phyloP scores from a whole-genome alignment of 2,888 invertebrate genomes.

The Caenorhabditis becei region DNA sequence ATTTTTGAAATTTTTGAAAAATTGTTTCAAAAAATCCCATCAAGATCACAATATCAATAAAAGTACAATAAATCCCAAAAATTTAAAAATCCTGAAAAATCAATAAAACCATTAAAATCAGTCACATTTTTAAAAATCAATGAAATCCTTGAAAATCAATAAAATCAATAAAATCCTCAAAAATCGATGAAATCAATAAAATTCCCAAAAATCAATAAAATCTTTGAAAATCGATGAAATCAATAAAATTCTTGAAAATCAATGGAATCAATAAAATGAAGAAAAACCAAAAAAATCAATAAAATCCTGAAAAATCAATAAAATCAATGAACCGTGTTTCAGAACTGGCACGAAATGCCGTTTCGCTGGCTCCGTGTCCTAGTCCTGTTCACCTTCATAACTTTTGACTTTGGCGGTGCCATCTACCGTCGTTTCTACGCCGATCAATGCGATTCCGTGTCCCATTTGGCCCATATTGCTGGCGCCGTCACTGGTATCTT shows the following conservation, averaged over 20 bases:
- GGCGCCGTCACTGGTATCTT: slow-evolving; percentile 92
- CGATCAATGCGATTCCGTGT: slow-evolving; percentile 89
- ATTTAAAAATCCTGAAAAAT: too few relatives aligned
- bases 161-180: too few relatives aligned
- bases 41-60: too few relatives aligned
- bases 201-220: too few relatives aligned
- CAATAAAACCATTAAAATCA: too few relatives aligned
- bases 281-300: not conserved
- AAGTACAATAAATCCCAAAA: too few relatives aligned
- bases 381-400: slow-evolving; percentile 89
- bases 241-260: not conserved
- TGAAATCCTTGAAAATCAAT: too few relatives aligned
- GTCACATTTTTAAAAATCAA: too few relatives aligned
- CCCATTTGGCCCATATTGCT: slow-evolving; percentile 94
- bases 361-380: slow-evolving; percentile 91
- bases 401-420: slow-evolving; percentile 91
- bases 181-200: too few relatives aligned
- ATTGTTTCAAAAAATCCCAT: too few relatives aligned
- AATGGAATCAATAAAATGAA: too few relatives aligned
- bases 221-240: not conserved
- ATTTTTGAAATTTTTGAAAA: too few relatives aligned
- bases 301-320: not conserved
- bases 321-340: slow-evolving; percentile 7
- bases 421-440: slow-evolving; percentile 91
- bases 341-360: slow-evolving; percentile 98